phyloP scores from a whole-genome alignment of 1,140 invertebrate genomes.

The Wiebesia pumilae region DNA sequence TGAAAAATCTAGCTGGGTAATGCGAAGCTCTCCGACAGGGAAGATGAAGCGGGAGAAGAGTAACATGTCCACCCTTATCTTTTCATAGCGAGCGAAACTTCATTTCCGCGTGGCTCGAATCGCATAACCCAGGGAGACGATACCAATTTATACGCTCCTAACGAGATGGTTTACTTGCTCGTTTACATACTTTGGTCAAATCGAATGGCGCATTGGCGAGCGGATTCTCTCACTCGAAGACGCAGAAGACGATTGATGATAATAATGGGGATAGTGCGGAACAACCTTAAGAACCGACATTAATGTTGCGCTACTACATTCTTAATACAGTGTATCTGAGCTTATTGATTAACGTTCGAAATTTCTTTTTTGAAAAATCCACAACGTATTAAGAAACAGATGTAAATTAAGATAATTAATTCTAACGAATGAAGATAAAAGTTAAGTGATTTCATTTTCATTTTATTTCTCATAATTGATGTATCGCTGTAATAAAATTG shows the following conservation, averaged over 20 bases:
- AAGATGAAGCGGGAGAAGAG: conserved; percentile 11
- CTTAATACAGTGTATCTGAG: not conserved
- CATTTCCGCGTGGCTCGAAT: conserved; percentile 71
- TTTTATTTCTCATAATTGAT: no score
- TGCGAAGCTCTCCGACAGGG: conserved; percentile 27
- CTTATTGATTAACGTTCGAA: not conserved
- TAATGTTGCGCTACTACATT: not conserved
- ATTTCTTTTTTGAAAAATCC: not conserved
- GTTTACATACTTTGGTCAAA: conserved; percentile 65
- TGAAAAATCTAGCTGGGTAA: conserved; percentile 53
- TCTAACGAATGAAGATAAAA: no score
- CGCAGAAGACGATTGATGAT: not conserved
- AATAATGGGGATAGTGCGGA: not conserved
- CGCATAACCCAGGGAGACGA: conserved; percentile 57
- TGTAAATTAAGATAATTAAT: no score
- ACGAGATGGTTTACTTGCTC: conserved; percentile 68
- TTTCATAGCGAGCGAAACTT: conserved; percentile 68
- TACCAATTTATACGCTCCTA: conserved; percentile 70
- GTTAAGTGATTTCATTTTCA: no score
- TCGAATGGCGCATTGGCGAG: conserved; percentile 46
- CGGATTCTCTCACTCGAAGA: not conserved
- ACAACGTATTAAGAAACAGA: not conserved
- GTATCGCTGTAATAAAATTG: no score
- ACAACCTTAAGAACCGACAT: not conserved
- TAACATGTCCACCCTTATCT: conserved; percentile 67